Conservation (phyloP, 2,888 invertebrate species). For the Subacronicta megacephala region DNA sequence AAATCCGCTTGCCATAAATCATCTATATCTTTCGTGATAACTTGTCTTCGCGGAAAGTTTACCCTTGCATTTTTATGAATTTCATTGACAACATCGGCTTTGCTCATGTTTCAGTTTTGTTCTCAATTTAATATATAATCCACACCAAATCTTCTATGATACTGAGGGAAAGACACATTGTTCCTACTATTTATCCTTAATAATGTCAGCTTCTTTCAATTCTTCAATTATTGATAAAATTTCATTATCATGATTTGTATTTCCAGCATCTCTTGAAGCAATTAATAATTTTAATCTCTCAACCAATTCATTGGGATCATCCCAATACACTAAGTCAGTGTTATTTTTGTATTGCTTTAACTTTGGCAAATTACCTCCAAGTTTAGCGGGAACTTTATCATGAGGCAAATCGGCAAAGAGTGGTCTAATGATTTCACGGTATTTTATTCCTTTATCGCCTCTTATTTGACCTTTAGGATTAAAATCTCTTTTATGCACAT, state of each 20-base stretch:
- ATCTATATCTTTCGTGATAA: constrained; percentile 5
- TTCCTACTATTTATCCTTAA: constrained; percentile 12
- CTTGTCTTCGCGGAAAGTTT: constrained; percentile 22
- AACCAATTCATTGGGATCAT: constrained; percentile 50
- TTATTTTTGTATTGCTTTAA: constrained; percentile 15
- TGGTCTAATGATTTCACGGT: constrained; percentile 11
- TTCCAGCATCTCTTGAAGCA: constrained; percentile 8
- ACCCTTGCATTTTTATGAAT: constrained; percentile 22
- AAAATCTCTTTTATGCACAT: constrained; percentile 36
- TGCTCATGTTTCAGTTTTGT: constrained; percentile 21
- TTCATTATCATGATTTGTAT: constrained; percentile 9
- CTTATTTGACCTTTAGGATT: constrained; percentile 27
- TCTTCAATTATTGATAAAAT: constrained; percentile 22
- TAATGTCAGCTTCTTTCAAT: constrained; percentile 21
- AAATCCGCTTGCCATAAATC: too few species aligned
- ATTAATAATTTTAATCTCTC: constrained; percentile 32
- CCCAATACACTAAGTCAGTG: constrained; percentile 51
- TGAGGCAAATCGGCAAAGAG: not conserved
- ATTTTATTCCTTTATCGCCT: constrained; percentile 32
- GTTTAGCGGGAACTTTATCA: constrained; percentile 4
- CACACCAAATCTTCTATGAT: too few species aligned
- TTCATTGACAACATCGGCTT: constrained; percentile 16
- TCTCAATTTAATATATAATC: too few species aligned
- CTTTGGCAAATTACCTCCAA: constrained; percentile 25
- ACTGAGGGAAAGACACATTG: constrained; percentile 2